Evolutionary conservation across 2,797 vertebrate genomes (phyloP).

Genomic region (Muraenolepis orangiensis): DNA sequence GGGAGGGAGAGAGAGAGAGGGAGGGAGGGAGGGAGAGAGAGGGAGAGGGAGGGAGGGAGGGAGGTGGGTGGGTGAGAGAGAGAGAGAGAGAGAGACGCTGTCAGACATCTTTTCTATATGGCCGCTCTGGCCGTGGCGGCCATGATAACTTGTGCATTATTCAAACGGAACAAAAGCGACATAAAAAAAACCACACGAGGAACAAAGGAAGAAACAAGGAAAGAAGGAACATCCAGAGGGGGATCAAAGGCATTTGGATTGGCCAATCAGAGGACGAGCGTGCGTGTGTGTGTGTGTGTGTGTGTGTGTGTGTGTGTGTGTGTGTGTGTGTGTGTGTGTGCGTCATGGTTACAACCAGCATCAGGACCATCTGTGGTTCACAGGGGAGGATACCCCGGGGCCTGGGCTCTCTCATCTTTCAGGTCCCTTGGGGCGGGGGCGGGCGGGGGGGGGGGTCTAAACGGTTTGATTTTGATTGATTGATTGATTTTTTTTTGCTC

Average conservation of each 20-base stretch:
- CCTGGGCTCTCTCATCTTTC: background rate
- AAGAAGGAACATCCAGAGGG: background rate
- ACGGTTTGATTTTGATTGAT: background rate
- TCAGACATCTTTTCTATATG: constrained; percentile 52
- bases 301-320: too few species aligned
- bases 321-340: too few species aligned
- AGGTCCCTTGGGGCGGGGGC: background rate
- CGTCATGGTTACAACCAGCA: background rate
- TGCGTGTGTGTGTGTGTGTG: too few species aligned
- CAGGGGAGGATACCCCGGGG: background rate
- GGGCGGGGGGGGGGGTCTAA: too few species aligned
- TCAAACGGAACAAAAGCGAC: constrained; percentile 21
- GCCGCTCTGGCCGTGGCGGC: constrained; percentile 21
- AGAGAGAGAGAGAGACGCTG: constrained; percentile 33
- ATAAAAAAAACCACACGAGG: too few species aligned
- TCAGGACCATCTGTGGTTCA: background rate
- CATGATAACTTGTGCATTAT: constrained; percentile 34
- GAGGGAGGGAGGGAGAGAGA: background rate
- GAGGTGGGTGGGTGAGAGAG: too few species aligned
- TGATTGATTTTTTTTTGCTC: background rate
- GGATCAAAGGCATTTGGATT: constrained; percentile 17
- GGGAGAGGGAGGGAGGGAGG: too few species aligned
- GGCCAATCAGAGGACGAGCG: background rate
- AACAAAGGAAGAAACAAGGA: background rate
- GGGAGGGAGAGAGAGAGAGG: constrained; percentile 18